Evolutionary conservation across 1,140 invertebrate genomes (phyloP).

Genomic region (Antheraea pernyi): DNA sequence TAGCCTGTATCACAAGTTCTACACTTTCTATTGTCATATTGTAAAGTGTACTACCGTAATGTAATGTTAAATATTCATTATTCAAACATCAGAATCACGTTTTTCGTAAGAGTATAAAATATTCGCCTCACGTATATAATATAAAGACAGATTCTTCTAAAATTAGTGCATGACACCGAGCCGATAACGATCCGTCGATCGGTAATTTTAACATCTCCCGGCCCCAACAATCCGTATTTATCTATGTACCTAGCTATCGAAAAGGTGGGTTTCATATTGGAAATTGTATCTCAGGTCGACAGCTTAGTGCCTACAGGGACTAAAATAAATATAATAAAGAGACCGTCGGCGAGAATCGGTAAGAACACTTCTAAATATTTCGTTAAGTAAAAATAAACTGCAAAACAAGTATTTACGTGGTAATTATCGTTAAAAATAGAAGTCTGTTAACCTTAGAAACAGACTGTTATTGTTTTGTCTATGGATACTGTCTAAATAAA

Average conservation of each 20-base stretch:
- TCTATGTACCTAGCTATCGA: not conserved
- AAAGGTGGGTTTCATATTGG: constrained; percentile 5
- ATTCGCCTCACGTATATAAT: constrained; percentile 18
- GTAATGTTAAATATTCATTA: too few relatives aligned
- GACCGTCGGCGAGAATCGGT: too few relatives aligned
- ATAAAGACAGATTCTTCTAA: constrained; percentile 47
- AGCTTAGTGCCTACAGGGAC: not conserved
- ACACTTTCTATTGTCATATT: too few relatives aligned
- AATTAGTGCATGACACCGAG: constrained; percentile 47
- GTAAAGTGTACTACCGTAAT: too few relatives aligned
- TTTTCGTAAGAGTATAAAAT: constrained; percentile 7
- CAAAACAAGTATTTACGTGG: not conserved
- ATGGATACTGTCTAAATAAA: not conserved
- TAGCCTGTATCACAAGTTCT: too few relatives aligned
- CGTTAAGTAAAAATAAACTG: not conserved
- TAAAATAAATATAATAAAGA: constrained; percentile 2
- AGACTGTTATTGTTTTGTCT: not conserved
- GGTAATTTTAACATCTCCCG: constrained; percentile 32
- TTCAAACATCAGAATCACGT: too few relatives aligned
- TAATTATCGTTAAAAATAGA: not conserved
- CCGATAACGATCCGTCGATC: constrained; percentile 45
- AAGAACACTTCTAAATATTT: too few relatives aligned
- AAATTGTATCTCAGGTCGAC: not conserved
- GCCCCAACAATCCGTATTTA: not conserved
- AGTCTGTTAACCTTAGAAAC: not conserved